Evolutionary conservation across 1,140 invertebrate genomes (phyloP).

Genomic region (Papilio polytes): DNA sequence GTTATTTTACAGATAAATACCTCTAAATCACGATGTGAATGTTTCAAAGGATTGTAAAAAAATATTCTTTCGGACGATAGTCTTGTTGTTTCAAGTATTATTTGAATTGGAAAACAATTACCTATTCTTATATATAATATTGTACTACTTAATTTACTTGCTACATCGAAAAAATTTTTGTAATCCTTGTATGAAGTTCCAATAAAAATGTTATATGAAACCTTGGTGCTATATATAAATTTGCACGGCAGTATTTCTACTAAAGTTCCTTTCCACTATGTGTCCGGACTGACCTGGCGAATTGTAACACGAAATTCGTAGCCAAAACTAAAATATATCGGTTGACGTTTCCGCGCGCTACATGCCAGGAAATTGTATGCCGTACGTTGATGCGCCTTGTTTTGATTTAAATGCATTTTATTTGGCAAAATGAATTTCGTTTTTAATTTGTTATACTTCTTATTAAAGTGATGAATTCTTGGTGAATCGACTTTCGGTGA

Average conservation of each 20-base stretch:
- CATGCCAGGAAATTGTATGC: conserved; percentile 22
- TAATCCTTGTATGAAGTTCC: too few species aligned
- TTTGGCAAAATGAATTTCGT: background rate
- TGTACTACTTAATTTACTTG: too few species aligned
- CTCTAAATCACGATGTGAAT: too few species aligned
- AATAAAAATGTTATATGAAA: too few species aligned
- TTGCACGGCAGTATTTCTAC: background rate
- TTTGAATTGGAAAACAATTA: too few species aligned
- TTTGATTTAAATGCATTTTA: background rate
- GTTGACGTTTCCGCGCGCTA: background rate
- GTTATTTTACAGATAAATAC: too few species aligned
- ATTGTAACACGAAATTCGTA: conserved; percentile 9
- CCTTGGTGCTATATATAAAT: background rate
- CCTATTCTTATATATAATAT: too few species aligned
- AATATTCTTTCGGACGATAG: too few species aligned
- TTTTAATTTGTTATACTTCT: background rate
- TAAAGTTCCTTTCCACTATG: background rate
- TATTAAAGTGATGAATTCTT: background rate
- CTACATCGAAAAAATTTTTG: too few species aligned
- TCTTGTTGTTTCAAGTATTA: too few species aligned
- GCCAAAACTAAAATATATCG: conserved; percentile 23
- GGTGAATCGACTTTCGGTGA: too few species aligned
- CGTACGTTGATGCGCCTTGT: background rate
- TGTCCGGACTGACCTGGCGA: background rate
- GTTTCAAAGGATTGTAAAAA: too few species aligned